Conservation (phyloP, 2,113 vertebrate genomes). For the Silurus glanis region DNA sequence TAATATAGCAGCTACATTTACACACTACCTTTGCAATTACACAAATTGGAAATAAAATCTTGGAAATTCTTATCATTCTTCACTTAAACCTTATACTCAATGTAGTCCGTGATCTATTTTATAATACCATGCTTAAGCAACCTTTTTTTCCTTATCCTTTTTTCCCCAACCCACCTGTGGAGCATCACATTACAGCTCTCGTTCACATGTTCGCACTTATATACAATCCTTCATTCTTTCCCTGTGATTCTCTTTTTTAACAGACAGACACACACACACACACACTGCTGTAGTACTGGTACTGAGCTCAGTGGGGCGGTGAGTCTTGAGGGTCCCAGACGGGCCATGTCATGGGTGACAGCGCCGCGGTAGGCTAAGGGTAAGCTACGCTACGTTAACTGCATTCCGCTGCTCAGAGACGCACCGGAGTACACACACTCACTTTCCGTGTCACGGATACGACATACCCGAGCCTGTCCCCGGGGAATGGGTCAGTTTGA, state of each 20-base stretch:
- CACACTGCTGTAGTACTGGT: constrained; percentile 9
- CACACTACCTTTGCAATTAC: background rate
- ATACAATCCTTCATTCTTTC: background rate
- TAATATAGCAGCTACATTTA: background rate
- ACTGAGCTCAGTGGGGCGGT: constrained; percentile 43
- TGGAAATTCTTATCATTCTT: background rate
- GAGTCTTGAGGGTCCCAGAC: constrained; percentile 53
- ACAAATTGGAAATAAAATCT: background rate
- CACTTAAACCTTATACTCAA: background rate
- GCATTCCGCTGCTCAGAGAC: constrained; percentile 52
- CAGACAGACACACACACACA: constrained; percentile 27
- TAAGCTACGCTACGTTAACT: constrained; percentile 49
- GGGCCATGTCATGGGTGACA: constrained; percentile 55
- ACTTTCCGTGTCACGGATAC: constrained; percentile 67
- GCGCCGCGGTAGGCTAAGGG: constrained; percentile 50
- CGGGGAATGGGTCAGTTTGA: constrained; percentile 48
- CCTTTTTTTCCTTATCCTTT: background rate
- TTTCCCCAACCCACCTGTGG: background rate
- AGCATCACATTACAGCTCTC: background rate
- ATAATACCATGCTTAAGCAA: background rate
- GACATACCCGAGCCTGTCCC: constrained; percentile 49
- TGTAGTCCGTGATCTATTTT: background rate
- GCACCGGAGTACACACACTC: constrained; percentile 48
- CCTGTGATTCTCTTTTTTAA: background rate
- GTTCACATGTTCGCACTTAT: background rate